Evolutionary conservation across 2,797 vertebrate genomes (phyloP).

Genomic region (Syndactyla subalaris): DNA sequence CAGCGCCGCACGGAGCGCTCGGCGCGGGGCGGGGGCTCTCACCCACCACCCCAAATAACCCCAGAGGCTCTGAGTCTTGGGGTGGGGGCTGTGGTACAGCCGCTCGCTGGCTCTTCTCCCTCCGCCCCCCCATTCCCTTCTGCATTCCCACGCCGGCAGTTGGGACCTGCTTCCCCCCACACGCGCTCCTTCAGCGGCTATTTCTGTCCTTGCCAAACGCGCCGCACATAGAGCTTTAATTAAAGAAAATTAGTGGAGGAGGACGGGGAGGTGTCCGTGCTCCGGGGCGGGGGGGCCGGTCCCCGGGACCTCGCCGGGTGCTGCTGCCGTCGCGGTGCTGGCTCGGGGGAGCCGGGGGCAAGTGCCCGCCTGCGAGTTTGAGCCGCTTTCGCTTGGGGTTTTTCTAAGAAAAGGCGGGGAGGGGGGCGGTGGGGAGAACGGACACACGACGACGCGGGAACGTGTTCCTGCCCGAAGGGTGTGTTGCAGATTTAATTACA

Average conservation of each 20-base stretch:
- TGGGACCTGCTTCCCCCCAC: background rate
- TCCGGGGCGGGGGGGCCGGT: background rate
- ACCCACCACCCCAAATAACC: background rate
- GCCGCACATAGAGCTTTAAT: slow-evolving; percentile 30
- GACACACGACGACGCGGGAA: background rate
- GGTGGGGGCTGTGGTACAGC: background rate
- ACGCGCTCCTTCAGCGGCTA: slow-evolving; percentile 17
- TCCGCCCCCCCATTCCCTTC: background rate
- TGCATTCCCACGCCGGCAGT: slow-evolving; percentile 1
- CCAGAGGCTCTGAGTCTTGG: background rate
- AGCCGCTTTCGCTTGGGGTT: background rate
- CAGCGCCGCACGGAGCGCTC: background rate
- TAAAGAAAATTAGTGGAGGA: slow-evolving; percentile 26
- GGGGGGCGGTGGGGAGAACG: background rate
- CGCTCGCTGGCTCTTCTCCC: background rate
- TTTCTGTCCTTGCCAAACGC: slow-evolving; percentile 41
- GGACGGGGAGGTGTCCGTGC: background rate
- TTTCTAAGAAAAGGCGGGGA: background rate
- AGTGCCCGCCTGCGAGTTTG: background rate
- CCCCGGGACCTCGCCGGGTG: background rate
- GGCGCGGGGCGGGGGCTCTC: background rate
- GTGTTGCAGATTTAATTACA: slow-evolving; percentile 42
- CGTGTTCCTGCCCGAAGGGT: background rate
- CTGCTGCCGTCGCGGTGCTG: background rate
- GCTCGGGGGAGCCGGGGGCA: background rate